Base-by-base conservation (phyloP, 2,797 vertebrate genomes). In the Numenius phaeopus region DNA sequence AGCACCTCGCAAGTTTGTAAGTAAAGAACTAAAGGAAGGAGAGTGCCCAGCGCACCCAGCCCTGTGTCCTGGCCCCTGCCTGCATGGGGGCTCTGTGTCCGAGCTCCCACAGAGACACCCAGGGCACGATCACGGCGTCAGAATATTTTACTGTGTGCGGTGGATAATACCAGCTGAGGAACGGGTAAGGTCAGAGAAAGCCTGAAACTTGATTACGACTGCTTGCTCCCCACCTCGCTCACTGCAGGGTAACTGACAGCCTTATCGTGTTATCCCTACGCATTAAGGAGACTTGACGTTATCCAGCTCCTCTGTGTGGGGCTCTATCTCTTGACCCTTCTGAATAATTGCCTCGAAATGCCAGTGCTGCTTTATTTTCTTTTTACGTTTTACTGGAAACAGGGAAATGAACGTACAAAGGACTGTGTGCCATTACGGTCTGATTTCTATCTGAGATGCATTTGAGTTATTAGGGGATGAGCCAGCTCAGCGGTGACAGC, bases 331-430 rank as follows among this genome's bases (percentile, higher is more conserved):
- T 64, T 73, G 87, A 84, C 80, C 95, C 94, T 90, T 49, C 80
- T 58, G 23, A 47, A 11, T 94, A 95, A 97, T 97, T 94, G 89
- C 93, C 82, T 97, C 81, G 86, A 96, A 94, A 97, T 78, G 93
- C 94, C 90, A 84, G 75, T 5, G 52, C 57, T 22, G 62, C n/a
- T 91, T 81, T 46, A 8, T 79, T 64, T 96, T 59, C 77, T 1
- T n/a, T 46, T 70, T 40, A 18, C 66, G 11, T 47, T 93, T 95
- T 95, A 90, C 95, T 89, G 96, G 96, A 95, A 95, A 9, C 7
- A 1, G 55, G 67, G 78, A 57, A 76, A 27, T 11, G 49, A 71
- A 73, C 8, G 61, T 13, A 54, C 11, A 23, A 5, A 1, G 14
- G 58, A 32, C 47, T 34, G 17, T 4, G 14, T 5, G 72, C 44